These are phyloP conservation scores for Harmothoe impar DNA, from an alignment of 2,888 invertebrate genomes.

Conservation along the genomic window DNA sequence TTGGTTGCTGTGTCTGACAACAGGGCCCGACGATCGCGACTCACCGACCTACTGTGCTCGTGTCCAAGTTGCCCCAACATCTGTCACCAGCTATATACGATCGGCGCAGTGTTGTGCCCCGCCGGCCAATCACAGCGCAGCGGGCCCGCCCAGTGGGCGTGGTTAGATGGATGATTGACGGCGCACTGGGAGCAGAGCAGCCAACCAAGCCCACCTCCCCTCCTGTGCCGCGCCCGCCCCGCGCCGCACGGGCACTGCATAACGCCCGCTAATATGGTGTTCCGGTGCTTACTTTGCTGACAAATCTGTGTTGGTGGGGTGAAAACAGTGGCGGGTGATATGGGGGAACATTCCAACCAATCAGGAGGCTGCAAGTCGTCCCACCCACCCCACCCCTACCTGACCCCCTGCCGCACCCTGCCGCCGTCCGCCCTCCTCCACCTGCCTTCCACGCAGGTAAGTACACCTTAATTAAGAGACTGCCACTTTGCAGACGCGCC, in stretches of 20 bases:
- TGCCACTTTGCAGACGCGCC: constrained; percentile 19
- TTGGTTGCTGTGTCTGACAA: constrained; percentile 32
- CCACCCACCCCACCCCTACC: too few relatives aligned
- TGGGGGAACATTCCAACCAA: constrained; percentile 39
- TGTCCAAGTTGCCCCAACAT: constrained; percentile 47
- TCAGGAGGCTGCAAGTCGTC: neutral
- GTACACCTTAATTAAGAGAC: constrained; percentile 43
- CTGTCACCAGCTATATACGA: constrained; percentile 41
- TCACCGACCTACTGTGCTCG: neutral
- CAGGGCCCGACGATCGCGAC: constrained; percentile 28
- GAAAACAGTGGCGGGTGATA: neutral
- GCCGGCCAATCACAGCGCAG: constrained; percentile 43
- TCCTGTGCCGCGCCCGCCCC: neutral
- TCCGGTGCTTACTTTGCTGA: neutral
- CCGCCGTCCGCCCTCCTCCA: neutral
- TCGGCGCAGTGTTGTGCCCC: neutral
- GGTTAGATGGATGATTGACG: constrained; percentile 35
- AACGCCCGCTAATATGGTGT: constrained; percentile 40
- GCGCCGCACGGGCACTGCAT: neutral
- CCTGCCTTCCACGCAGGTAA: constrained; percentile 13
- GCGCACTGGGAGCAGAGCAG: neutral
- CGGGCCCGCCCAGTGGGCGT: constrained; percentile 26
- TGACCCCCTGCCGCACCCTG: neutral
- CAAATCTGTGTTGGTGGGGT: constrained; percentile 31
- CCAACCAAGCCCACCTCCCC: constrained; percentile 21